Conservation (phyloP, 2,113 vertebrate species). For the Phyllostomus hastatus region DNA sequence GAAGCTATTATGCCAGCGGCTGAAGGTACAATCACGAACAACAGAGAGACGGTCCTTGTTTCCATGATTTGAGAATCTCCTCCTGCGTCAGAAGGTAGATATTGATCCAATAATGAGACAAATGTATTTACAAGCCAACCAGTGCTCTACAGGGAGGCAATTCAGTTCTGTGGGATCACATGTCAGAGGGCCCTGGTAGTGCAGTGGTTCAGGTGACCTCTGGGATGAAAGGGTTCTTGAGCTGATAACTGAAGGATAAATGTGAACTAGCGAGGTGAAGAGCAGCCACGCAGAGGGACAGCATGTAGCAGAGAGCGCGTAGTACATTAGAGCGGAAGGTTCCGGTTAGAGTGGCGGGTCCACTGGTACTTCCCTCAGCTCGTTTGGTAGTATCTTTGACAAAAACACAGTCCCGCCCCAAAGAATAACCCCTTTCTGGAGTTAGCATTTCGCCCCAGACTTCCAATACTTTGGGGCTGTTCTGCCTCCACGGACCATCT, state of each 20-base stretch:
- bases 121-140: background rate
- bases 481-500: background rate
- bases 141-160: background rate
- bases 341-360: background rate
- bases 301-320: background rate
- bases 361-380: background rate
- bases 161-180: background rate
- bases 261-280: background rate
- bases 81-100: background rate
- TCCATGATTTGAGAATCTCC: background rate
- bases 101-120: background rate
- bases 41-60: background rate
- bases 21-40: background rate
- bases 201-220: background rate
- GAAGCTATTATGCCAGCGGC: background rate
- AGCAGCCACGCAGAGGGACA: too few relatives aligned
- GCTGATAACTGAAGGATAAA: background rate
- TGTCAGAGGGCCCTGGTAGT: background rate
- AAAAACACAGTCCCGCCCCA: background rate
- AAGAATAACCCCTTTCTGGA: background rate
- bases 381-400: constrained; percentile 40
- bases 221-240: background rate
- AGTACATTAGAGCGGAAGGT: background rate
- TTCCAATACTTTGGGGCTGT: background rate
- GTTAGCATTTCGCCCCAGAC: background rate